phyloP scores from a whole-genome alignment of 2,113 vertebrate genomes.

The Perognathus longimembris region DNA sequence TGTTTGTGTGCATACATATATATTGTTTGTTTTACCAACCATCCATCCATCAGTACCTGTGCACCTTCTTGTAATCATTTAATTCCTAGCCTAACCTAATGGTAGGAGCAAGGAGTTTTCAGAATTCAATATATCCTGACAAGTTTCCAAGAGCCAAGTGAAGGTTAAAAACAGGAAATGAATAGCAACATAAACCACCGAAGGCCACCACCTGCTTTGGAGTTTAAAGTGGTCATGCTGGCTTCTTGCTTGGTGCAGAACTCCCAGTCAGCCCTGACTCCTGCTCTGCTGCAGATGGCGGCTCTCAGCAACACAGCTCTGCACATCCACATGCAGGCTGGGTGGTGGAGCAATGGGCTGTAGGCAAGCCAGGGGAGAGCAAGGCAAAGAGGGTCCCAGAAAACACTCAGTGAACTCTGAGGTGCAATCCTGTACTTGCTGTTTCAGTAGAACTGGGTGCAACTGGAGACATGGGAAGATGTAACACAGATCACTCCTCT shows the following conservation, averaged over 20 bases:
- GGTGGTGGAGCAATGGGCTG: neutral
- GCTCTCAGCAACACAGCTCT: neutral
- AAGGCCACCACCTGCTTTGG: neutral
- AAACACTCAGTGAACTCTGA: neutral
- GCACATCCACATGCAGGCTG: neutral
- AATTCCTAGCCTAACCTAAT: constrained; percentile 12
- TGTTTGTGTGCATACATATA: neutral
- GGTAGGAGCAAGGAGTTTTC: neutral
- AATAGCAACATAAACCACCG: constrained; percentile 16
- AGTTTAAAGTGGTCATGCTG: constrained; percentile 68
- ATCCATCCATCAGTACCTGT: constrained; percentile 50
- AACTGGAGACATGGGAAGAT: neutral
- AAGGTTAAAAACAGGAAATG: constrained; percentile 13
- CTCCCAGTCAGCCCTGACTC: neutral
- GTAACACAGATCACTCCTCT: neutral
- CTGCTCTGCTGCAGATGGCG: neutral
- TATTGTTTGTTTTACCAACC: neutral
- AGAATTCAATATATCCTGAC: neutral
- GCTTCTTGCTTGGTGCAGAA: constrained; percentile 45
- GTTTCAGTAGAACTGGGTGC: neutral
- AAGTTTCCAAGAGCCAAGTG: constrained; percentile 52
- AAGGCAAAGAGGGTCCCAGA: neutral
- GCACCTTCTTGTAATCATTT: constrained; percentile 61
- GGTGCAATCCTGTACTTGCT: constrained; percentile 62
- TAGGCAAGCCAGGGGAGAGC: neutral